These are phyloP conservation scores for Thymelicus lineola DNA, from an alignment of 2,888 invertebrate species.

Conservation along the genomic window DNA sequence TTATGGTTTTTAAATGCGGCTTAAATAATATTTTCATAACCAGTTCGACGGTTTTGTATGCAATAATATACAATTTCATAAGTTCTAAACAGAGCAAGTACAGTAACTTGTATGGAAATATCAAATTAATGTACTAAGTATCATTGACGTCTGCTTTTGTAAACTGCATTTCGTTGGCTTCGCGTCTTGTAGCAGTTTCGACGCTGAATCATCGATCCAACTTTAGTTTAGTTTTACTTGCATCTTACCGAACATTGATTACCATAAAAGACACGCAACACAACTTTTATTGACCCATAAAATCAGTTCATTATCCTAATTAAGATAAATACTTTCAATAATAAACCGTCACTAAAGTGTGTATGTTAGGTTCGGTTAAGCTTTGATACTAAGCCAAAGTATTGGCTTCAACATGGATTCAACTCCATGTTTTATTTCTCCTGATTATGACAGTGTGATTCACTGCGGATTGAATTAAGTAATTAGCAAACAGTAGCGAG, in stretches of 20 bases:
- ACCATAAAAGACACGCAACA: constrained; percentile 15
- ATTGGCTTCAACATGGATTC: too few relatives aligned
- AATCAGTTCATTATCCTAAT: constrained; percentile 20
- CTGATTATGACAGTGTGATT: too few relatives aligned
- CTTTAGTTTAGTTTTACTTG: constrained; percentile 46
- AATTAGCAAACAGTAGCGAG: too few relatives aligned
- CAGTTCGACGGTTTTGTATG: too few relatives aligned
- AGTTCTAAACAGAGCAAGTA: too few relatives aligned
- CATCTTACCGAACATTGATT: background rate
- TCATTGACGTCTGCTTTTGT: constrained; percentile 41
- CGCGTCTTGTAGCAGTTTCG: constrained; percentile 50
- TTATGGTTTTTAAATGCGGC: background rate
- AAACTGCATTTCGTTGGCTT: constrained; percentile 58
- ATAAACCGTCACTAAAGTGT: too few relatives aligned
- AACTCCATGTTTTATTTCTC: too few relatives aligned
- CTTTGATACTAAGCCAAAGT: too few relatives aligned
- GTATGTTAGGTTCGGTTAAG: too few relatives aligned
- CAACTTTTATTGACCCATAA: constrained; percentile 22
- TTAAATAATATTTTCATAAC: background rate
- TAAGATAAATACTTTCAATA: background rate
- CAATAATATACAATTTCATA: too few relatives aligned
- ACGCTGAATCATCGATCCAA: constrained; percentile 55
- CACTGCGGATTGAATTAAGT: too few relatives aligned
- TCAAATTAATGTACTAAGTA: constrained; percentile 5
- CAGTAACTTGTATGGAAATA: too few relatives aligned